A percentile compares a stretch with the other conserved stretches of the same genome.
Evolutionary conservation across 2,888 invertebrate species (phyloP).

Genomic region (Calephelis perditalis): DNA sequence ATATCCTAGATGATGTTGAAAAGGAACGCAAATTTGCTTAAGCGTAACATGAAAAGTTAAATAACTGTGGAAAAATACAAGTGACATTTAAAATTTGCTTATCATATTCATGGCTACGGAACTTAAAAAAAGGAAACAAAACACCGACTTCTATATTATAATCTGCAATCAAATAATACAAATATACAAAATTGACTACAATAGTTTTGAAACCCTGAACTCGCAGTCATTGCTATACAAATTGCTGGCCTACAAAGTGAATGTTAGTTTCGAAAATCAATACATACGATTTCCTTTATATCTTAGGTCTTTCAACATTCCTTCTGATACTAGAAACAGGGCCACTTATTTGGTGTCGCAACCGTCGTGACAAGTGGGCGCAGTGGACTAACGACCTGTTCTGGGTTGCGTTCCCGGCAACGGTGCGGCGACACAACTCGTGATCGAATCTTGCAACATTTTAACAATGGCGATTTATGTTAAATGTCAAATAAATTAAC

Average conservation of each 20-base stretch:
- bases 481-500: too few species aligned
- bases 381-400: constrained; percentile 28
- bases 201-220: not conserved
- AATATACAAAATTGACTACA: too few species aligned
- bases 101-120: too few species aligned
- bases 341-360: constrained; percentile 26
- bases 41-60: too few species aligned
- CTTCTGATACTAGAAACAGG: constrained; percentile 17
- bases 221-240: not conserved
- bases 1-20: too few species aligned
- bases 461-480: constrained; percentile 16
- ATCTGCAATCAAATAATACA: too few species aligned
- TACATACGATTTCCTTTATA: constrained; percentile 17
- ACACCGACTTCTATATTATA: too few species aligned
- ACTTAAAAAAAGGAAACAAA: too few species aligned
- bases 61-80: too few species aligned
- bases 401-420: constrained; percentile 39
- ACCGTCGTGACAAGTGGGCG: constrained; percentile 47
- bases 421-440: constrained; percentile 30
- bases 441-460: constrained; percentile 38
- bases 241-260: not conserved
- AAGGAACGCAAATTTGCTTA: too few species aligned
- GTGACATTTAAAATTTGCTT: too few species aligned
- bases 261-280: constrained; percentile 14
- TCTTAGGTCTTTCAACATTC: constrained; percentile 20